Base-by-base conservation (phyloP, 2,888 invertebrate species). In the Plagodis pulveraria region DNA sequence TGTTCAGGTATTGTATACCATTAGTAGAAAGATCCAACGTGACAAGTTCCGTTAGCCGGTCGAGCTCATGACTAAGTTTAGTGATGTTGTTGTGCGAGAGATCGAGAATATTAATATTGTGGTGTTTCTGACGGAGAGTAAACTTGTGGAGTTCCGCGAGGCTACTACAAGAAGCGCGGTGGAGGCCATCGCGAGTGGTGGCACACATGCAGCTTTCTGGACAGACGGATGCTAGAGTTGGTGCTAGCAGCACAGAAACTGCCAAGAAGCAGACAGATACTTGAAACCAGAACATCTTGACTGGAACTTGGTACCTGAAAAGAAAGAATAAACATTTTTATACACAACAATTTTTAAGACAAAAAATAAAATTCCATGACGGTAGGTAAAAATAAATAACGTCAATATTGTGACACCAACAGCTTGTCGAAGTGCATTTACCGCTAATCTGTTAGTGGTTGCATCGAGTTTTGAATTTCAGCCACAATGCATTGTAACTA, bases 121-220 rank as follows among this genome's bases (percentile, higher is more conserved):
- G 91, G 79, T 93, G 93, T 74, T 89, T 93, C 69, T 89, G 87
- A 42, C 84, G 85, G 48, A 90, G 82, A 43, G 87, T 90, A 70
- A 87, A 93, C 74, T 94, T 97, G 86, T 97, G 96, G 8, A 97
- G 95, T 47, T 97, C 96, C 66, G 96, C 95, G 74, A 97, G 96
- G 54, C 94, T 90, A 58, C 94, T 94, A 78, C 95, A 95, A 63
- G 94, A 93, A 36, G 94, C 93, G 62, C 96, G 93, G 40, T 96
- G 95, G 67, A 95, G 94, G 50, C 94, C 91, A 78, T 96, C 96
- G n/a, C 95, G 94, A 22, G 95, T 94, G 40, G 94, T 92, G 64
- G 94, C 93, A 75, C 95, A 94, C 50, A 87, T 83, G 73, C 94
- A 94, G 67, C 87, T 79, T 53, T 91, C 87, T 11, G 94, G 94